A percentile compares a stretch with the other conserved stretches of the same genome.
Evolutionary conservation across 2,888 invertebrate genomes (phyloP).

Genomic region (Empis stercorea): DNA sequence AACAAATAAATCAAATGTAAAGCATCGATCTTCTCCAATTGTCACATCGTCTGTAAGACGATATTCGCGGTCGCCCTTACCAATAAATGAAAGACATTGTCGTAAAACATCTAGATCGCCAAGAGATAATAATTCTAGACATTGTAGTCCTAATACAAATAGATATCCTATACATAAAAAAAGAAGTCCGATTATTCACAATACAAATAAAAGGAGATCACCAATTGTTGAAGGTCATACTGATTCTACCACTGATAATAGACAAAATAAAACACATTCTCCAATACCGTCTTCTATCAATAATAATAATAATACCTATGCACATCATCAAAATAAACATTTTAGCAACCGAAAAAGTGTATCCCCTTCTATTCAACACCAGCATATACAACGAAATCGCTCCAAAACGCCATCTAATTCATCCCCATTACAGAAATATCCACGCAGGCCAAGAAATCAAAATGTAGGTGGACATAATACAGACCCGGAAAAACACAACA

Average conservation of each 20-base stretch:
- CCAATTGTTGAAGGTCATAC: not conserved
- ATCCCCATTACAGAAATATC: not conserved
- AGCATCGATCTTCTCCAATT: too few relatives aligned
- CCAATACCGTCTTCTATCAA: not conserved
- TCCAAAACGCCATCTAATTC: not conserved
- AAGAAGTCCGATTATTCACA: too few relatives aligned
- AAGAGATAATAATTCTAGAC: too few relatives aligned
- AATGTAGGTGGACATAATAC: not conserved
- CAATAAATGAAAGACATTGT: too few relatives aligned
- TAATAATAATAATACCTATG: too few relatives aligned
- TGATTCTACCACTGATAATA: too few relatives aligned
- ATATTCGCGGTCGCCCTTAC: too few relatives aligned
- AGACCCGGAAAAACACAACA: not conserved
- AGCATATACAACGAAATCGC: not conserved
- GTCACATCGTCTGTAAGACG: too few relatives aligned
- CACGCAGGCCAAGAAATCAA: not conserved
- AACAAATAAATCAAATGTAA: too few relatives aligned
- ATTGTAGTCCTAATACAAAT: too few relatives aligned
- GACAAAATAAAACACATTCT: not conserved
- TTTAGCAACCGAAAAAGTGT: not conserved
- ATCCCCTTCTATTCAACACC: not conserved
- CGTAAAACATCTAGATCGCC: too few relatives aligned
- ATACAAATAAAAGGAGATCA: conserved; percentile 1
- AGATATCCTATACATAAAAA: too few relatives aligned
- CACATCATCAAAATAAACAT: not conserved